Percentiles rank a stretch among this genome's conserved stretches.
phyloP scores from a whole-genome alignment of 2,888 invertebrate species.

The Tiliacea citrago region DNA sequence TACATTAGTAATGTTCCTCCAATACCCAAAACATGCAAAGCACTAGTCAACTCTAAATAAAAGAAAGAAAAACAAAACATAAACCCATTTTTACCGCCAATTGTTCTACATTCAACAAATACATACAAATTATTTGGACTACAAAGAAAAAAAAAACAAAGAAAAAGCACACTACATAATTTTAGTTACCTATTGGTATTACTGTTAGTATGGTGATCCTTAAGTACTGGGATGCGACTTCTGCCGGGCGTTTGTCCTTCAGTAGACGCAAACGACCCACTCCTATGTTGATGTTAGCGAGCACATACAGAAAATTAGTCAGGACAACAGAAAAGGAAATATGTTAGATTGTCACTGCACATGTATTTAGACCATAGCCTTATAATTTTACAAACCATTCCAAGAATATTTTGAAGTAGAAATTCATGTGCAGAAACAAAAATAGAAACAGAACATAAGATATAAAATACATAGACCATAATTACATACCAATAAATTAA shows the following conservation, averaged over 20 bases:
- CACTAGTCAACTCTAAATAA: slow-evolving; percentile 56
- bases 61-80: slow-evolving; percentile 48
- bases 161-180: slow-evolving; percentile 64
- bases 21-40: slow-evolving; percentile 65
- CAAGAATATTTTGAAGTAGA: slow-evolving; percentile 1
- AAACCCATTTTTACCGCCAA: slow-evolving; percentile 60
- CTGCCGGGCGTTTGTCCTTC: slow-evolving; percentile 88
- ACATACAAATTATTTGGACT: slow-evolving; percentile 64
- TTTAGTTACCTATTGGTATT: slow-evolving; percentile 87
- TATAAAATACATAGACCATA: slow-evolving; percentile 41
- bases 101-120: slow-evolving; percentile 55
- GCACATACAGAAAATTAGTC: slow-evolving; percentile 86
- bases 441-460: slow-evolving; percentile 49
- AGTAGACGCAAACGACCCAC: slow-evolving; percentile 89
- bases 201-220: slow-evolving; percentile 89
- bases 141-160: slow-evolving; percentile 44
- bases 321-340: slow-evolving; percentile 76
- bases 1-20: slow-evolving; percentile 51
- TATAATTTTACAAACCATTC: neutral
- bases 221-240: slow-evolving; percentile 89
- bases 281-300: slow-evolving; percentile 88
- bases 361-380: slow-evolving; percentile 64
- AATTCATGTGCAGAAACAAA: slow-evolving; percentile 61
- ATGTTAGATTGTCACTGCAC: slow-evolving; percentile 76
- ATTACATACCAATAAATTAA: slow-evolving; percentile 28